Conservation (phyloP, 2,113 vertebrate species). For the Phyllostomus discolor region DNA sequence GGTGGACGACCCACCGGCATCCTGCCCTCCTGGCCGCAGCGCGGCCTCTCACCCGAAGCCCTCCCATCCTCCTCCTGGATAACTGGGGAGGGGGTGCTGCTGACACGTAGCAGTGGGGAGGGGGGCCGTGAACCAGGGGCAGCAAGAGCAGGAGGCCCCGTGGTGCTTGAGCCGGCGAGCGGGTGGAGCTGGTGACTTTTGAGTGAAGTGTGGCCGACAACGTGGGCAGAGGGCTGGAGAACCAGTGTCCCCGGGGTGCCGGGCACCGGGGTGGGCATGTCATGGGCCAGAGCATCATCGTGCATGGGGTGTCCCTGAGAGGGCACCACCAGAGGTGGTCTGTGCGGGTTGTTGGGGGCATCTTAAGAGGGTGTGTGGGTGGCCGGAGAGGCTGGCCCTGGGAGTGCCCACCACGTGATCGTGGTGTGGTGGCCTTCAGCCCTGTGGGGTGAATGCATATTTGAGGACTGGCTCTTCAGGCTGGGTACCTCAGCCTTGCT, state of each 20-base stretch:
- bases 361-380: background rate
- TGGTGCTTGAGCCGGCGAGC: background rate
- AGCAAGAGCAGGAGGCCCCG: background rate
- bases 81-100: background rate
- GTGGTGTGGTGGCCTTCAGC: background rate
- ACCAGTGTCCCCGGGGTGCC: background rate
- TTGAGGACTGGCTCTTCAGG: background rate
- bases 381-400: background rate
- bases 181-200: background rate
- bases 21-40: constrained; percentile 51
- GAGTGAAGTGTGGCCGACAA: constrained; percentile 13
- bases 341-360: background rate
- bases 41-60: background rate
- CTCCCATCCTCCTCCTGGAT: background rate
- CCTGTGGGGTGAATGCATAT: background rate
- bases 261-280: background rate
- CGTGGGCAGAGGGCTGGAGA: background rate
- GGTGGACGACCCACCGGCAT: constrained; percentile 30
- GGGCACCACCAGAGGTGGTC: background rate
- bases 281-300: background rate
- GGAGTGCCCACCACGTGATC: background rate
- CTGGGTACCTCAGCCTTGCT: background rate
- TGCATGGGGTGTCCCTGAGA: background rate
- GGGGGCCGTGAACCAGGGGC: background rate
- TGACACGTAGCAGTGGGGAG: background rate